phyloP scores from a whole-genome alignment of 2,888 invertebrate species.

The Hermodice carunculata region DNA sequence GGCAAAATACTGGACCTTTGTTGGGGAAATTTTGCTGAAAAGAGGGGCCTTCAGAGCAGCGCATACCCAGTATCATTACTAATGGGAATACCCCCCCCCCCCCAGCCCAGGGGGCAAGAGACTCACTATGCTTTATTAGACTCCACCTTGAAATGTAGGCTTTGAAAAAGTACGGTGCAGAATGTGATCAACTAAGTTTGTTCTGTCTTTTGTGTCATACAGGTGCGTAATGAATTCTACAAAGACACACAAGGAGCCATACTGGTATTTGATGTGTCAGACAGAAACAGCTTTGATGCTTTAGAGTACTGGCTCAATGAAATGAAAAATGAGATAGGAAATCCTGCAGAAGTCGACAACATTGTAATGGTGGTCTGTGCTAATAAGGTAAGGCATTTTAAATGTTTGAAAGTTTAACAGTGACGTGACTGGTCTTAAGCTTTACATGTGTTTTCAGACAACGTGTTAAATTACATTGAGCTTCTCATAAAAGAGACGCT shows the following conservation, averaged over 20 bases:
- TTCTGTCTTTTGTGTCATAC: background rate
- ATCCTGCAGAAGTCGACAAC: constrained; percentile 61
- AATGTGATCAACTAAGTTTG: too few species aligned
- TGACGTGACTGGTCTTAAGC: too few species aligned
- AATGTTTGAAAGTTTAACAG: background rate
- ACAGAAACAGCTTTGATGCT: constrained; percentile 67
- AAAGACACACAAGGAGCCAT: constrained; percentile 70
- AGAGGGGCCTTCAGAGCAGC: too few species aligned
- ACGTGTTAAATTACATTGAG: too few species aligned
- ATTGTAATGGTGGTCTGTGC: constrained; percentile 68
- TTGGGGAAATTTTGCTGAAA: too few species aligned
- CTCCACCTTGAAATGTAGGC: too few species aligned
- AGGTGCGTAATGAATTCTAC: constrained; percentile 71
- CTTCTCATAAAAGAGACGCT: too few species aligned
- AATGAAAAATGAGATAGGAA: constrained; percentile 65
- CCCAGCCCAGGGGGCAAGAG: background rate
- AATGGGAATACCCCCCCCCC: too few species aligned
- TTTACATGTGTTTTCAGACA: too few species aligned
- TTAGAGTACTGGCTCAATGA: constrained; percentile 69
- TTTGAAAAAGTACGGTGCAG: too few species aligned
- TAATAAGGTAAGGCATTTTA: constrained; percentile 61
- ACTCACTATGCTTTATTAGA: background rate
- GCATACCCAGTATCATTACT: too few species aligned
- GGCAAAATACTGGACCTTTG: too few species aligned
- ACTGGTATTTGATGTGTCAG: constrained; percentile 69